Evolutionary conservation across 2,888 invertebrate genomes (phyloP).

Genomic region (Malacosoma neustria): DNA sequence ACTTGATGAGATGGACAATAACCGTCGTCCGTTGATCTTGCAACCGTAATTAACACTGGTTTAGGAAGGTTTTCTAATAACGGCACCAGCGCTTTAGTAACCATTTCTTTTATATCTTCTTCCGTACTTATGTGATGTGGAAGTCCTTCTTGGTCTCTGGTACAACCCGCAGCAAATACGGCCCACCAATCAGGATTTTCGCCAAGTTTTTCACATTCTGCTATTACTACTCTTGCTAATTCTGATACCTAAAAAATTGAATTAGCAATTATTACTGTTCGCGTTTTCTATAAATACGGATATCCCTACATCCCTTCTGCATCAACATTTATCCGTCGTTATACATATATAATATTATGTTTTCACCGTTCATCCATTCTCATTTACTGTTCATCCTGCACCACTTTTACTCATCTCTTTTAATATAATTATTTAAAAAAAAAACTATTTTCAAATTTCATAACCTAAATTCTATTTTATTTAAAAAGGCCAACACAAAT

Average conservation of each 20-base stretch:
- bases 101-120: constrained; percentile 78
- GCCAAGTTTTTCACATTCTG: constrained; percentile 69
- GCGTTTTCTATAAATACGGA: too few species aligned
- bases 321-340: too few species aligned
- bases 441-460: too few species aligned
- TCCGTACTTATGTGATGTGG: constrained; percentile 87
- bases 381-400: too few species aligned
- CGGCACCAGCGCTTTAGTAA: constrained; percentile 72
- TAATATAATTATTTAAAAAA: too few species aligned
- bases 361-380: too few species aligned
- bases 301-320: too few species aligned
- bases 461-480: too few species aligned
- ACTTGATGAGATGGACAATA: constrained; percentile 89
- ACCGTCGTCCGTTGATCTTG: constrained; percentile 90
- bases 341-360: too few species aligned
- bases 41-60: constrained; percentile 82
- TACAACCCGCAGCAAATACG: constrained; percentile 91
- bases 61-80: constrained; percentile 76
- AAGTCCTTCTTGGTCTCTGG: constrained; percentile 88
- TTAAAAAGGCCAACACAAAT: too few species aligned
- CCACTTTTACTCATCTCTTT: too few species aligned
- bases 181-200: constrained; percentile 85
- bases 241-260: constrained; percentile 50
- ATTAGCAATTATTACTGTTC: too few species aligned
- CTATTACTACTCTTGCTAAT: constrained; percentile 61